Evolutionary conservation across 2,797 vertebrate genomes (phyloP), one percentile per base, ranked within the genome.

Genomic region (Liparis tanakae): DNA sequence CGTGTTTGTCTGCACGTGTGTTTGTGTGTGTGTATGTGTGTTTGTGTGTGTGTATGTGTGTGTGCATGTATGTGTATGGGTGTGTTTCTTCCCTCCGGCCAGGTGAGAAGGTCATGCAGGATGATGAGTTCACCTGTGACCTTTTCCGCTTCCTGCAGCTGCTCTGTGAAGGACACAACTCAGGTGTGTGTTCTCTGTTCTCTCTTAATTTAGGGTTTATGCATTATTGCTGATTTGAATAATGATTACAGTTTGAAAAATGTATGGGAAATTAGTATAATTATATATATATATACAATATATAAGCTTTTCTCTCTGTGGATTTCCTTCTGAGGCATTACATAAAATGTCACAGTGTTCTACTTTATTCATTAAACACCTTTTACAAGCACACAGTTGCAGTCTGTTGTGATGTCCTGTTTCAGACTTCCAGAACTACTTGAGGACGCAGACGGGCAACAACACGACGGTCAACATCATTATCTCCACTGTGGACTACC

Each of bases 61-160:
- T 30, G 56, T 59, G 50, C 67, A 46, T 14, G 15, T 68, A 36
- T 69, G 5, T 68, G 59, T 55, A 34, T 53, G 80, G 58, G 61
- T 70, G 79, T 74, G 67, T 89, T 69, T 89, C 55, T 84, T 86
- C 79, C 76, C 72, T 85, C 94, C 88, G 90, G 78, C 41, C 94
- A 99, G 97, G 97, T 91, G 97, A 99, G 87, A 98, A 98, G 86
- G 97, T 98, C 87, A 96, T 98, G 93, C 97, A 96, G 90, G 97
- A 97, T 63, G 97, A 98, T 55, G 96, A 98, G 87, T 98, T 99
- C 84, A 99, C 97, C 82, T 99, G 97, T 92, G 97, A 98, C 92
- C 97, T 99, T 89, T 99, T 99, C 93, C 96, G 97, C 82, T 99
- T 99, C 94, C 96, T 99, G 62, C 97, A 99, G 18, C 94, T 99